A percentile compares a stretch with the other conserved stretches of the same genome.
phyloP scores from a whole-genome alignment of 92 coral and sea anemone genomes.

The Actinostola sp. region DNA sequence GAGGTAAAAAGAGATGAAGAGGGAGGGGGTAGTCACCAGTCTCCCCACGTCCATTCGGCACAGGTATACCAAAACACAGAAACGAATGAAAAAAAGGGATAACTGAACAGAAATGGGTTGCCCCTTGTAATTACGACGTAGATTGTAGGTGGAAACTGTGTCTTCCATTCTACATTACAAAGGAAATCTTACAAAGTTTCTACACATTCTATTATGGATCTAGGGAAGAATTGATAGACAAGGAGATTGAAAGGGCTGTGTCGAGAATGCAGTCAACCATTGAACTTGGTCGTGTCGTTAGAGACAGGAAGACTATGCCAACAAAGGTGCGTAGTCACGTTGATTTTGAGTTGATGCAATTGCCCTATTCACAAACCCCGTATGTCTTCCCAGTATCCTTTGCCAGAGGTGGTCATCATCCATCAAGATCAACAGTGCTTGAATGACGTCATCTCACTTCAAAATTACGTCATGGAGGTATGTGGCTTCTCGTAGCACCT shows the following conservation, averaged over 20 bases:
- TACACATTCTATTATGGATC: too few relatives aligned
- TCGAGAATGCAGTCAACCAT: conserved; percentile 93
- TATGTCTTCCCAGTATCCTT: conserved; percentile 74
- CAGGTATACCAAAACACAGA: too few relatives aligned
- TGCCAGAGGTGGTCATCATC: conserved; percentile 93
- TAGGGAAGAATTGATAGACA: conserved; percentile 77
- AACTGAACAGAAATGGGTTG: too few relatives aligned
- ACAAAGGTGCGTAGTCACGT: conserved; percentile 63
- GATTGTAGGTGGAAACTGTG: too few relatives aligned
- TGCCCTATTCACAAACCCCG: neutral
- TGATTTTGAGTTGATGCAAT: neutral
- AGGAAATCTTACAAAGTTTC: too few relatives aligned
- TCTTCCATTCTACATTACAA: too few relatives aligned
- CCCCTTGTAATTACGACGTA: too few relatives aligned
- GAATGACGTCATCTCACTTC: conserved; percentile 89
- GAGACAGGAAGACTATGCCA: conserved; percentile 96
- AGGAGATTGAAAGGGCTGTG: conserved; percentile 89
- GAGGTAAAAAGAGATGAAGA: too few relatives aligned
- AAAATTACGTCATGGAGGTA: conserved; percentile 86
- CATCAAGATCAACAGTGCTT: conserved; percentile 92
- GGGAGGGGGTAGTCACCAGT: too few relatives aligned
- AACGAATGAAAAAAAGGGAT: too few relatives aligned
- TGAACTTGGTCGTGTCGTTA: conserved; percentile 94
- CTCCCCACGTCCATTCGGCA: too few relatives aligned
- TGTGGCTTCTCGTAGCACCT: neutral